Evolutionary conservation across 2,888 invertebrate genomes (phyloP), one percentile per base, ranked within the genome.

Genomic region (Cerceris rybyensis): DNA sequence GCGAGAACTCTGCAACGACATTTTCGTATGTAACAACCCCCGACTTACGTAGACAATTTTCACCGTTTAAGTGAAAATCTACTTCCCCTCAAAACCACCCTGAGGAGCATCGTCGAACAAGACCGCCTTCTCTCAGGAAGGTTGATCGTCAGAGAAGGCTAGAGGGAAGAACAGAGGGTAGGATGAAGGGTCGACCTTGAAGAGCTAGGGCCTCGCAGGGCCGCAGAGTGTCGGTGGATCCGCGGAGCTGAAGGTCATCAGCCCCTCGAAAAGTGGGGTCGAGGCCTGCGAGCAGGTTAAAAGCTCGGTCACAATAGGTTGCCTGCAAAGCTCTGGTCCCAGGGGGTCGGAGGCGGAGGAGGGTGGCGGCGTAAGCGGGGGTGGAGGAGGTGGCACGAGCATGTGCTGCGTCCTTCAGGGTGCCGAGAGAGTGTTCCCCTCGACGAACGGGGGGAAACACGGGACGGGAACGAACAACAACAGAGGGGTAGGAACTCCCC

Each of bases 391-490:
- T 80, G 84, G 88, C 83, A 82, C 88, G 74, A 90, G 87, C 75
- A 91, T 91, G 90, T 91, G 90, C 88, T 91, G 90, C 89, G 90
- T 91, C 84, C 89, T 91, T 84, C 91, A 91, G 83, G 88, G 91
- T 84, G 91, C 90, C 83, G 91, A 89, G 86, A 86, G 90, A 81
- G 91, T 91, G 81, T 91, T 90, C 84, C 91, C 90, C 88, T 88
- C 90, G 78, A 79, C 81, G 70, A 84, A 83, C 81, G 87, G 88
- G 83, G 88, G 87, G 86, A 88, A 88, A 76, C 87, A 86, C 85
- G 84, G 79, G 58, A 46, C 78, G 11, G 79, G 68, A 6, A 55
- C 76, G 64, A 80, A 78, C 39, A 75, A 61, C 75, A 78, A 69
- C 75, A 78, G 78, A 59, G 77, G 80, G 16, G 68, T 68, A n/a